phyloP scores from a whole-genome alignment of 2,113 vertebrate genomes.

The Tychaedon coryphoeus region DNA sequence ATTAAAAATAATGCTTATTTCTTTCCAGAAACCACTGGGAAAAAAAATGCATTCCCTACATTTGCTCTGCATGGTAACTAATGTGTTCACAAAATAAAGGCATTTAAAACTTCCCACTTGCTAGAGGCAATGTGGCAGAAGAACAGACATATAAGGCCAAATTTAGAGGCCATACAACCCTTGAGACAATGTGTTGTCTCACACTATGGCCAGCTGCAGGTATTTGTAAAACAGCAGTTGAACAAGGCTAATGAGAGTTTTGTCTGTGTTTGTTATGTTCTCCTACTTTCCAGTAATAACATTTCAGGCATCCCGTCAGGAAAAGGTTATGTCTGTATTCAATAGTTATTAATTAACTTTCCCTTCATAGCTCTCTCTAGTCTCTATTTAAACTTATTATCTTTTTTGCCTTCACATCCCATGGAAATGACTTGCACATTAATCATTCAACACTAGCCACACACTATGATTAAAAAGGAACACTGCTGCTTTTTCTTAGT shows the following conservation, averaged over 20 bases:
- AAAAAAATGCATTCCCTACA: not conserved
- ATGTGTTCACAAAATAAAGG: not conserved
- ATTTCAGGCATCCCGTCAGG: not conserved
- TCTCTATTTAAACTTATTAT: not conserved
- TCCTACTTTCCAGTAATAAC: not conserved
- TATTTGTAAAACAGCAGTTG: not conserved
- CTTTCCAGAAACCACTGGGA: not conserved
- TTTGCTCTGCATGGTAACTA: not conserved
- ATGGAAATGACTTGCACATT: not conserved
- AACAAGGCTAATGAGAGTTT: not conserved
- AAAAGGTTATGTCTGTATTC: not conserved
- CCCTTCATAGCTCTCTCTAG: not conserved
- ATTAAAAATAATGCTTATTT: not conserved
- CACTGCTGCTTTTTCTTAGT: not conserved
- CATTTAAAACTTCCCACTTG: not conserved
- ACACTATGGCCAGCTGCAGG: not conserved
- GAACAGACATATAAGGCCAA: not conserved
- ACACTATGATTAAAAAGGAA: not conserved
- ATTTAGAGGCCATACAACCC: not conserved
- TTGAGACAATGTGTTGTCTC: not conserved
- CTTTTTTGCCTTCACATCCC: not conserved
- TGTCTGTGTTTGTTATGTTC: not conserved
- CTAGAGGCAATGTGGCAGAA: not conserved
- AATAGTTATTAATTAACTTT: conserved; percentile 23
- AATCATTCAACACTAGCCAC: not conserved